Conservation (phyloP, 1,140 invertebrate genomes). For the Cylas formicarius region DNA sequence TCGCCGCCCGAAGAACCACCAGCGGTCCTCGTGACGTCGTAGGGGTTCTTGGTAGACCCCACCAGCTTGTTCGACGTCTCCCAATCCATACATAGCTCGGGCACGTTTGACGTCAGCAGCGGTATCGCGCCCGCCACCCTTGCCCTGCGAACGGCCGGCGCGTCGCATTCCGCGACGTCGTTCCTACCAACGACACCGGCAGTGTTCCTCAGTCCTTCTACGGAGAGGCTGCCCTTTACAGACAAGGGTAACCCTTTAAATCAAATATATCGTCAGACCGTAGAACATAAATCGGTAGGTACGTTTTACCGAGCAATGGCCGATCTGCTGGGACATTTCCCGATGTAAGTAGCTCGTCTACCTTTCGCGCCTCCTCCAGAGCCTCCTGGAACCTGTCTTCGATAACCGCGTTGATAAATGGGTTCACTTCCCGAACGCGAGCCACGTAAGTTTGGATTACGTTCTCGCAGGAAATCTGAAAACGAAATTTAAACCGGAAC, state of each 20-base stretch:
- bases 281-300: not conserved
- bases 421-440: conserved; percentile 65
- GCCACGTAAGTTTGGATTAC: conserved; percentile 60
- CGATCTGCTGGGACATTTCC: conserved; percentile 34
- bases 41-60: conserved; percentile 83
- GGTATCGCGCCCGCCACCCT: conserved; percentile 69
- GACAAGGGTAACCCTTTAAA: conserved; percentile 57
- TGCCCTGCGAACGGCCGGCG: conserved; percentile 59
- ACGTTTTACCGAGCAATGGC: not conserved
- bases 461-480: conserved; percentile 51
- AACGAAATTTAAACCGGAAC: conserved; percentile 8
- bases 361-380: conserved; percentile 53
- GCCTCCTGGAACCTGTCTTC: conserved; percentile 66
- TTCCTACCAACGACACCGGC: conserved; percentile 49
- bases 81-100: conserved; percentile 85
- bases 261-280: not conserved
- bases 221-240: conserved; percentile 54
- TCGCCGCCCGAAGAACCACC: conserved; percentile 78
- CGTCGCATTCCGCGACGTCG: conserved; percentile 57
- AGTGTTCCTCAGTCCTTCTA: conserved; percentile 48
- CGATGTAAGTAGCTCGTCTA: conserved; percentile 45
- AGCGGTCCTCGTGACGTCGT: conserved; percentile 64
- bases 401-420: conserved; percentile 65
- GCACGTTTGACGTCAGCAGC: conserved; percentile 82
- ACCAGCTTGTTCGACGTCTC: conserved; percentile 83